Conservation (phyloP, 2,797 vertebrate genomes). For the Chiropotes sagulatus region DNA sequence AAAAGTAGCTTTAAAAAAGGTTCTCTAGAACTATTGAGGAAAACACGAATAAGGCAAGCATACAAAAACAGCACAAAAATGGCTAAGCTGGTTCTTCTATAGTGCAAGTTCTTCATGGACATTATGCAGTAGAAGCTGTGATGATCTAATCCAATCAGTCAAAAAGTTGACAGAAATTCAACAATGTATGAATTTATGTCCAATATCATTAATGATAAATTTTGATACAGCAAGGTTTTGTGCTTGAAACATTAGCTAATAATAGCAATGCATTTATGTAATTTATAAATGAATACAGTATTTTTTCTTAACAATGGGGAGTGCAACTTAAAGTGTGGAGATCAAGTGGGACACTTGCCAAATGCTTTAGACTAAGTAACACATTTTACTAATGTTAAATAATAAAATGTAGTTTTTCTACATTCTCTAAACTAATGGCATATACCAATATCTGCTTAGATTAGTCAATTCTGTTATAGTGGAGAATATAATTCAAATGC, state of each 20-base stretch:
- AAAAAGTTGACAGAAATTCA: background rate
- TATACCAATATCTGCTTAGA: background rate
- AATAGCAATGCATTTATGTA: background rate
- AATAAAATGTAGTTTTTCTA: background rate
- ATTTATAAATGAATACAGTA: background rate
- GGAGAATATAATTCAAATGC: background rate
- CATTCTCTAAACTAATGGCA: background rate
- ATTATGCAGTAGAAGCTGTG: background rate
- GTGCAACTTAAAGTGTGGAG: background rate
- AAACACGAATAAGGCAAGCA: background rate
- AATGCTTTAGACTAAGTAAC: background rate
- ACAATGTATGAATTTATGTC: conserved; percentile 18
- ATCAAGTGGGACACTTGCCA: background rate
- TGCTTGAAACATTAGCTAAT: conserved; percentile 26
- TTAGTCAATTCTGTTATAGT: background rate
- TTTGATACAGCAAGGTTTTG: background rate
- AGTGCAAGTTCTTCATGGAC: background rate
- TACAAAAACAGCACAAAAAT: background rate
- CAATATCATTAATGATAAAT: conserved; percentile 8
- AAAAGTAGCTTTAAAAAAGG: background rate
- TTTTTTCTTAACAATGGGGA: background rate
- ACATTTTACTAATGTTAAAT: background rate
- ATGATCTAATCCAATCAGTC: conserved; percentile 7
- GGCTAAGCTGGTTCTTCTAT: background rate
- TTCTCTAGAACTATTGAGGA: background rate